Percentiles rank a stretch among this genome's conserved stretches.
Evolutionary conservation across 2,113 vertebrate species (phyloP).

Genomic region (Fulmarus glacialis): DNA sequence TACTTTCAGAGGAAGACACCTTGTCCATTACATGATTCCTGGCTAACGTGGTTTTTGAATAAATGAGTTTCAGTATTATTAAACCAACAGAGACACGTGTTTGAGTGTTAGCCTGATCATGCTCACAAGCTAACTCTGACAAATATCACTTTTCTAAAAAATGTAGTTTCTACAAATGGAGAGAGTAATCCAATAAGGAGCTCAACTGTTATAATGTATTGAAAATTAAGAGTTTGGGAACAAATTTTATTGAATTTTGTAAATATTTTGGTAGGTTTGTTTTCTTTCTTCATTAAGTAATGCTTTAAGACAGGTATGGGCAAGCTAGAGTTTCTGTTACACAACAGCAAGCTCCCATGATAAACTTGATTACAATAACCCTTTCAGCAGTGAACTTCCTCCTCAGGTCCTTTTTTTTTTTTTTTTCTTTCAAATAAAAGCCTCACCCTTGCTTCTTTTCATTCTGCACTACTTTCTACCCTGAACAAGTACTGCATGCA

Average conservation of each 20-base stretch:
- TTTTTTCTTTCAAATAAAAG: constrained; percentile 51
- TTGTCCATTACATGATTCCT: neutral
- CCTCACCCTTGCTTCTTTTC: constrained; percentile 73
- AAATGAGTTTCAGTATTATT: constrained; percentile 27
- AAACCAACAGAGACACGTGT: neutral
- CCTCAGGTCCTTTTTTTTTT: constrained; percentile 54
- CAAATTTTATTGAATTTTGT: constrained; percentile 73
- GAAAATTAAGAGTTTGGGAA: constrained; percentile 47
- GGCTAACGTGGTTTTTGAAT: neutral
- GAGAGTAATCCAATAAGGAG: neutral
- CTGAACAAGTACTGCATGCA: constrained; percentile 33
- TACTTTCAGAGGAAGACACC: neutral
- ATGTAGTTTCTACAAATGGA: neutral
- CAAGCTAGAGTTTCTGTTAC: constrained; percentile 86
- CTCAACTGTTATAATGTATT: neutral
- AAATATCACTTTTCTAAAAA: neutral
- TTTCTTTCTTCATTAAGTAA: constrained; percentile 79
- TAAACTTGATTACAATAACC: constrained; percentile 79
- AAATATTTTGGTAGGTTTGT: constrained; percentile 73
- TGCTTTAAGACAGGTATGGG: constrained; percentile 76
- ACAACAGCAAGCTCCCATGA: constrained; percentile 77
- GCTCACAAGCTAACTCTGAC: neutral
- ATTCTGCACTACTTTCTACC: constrained; percentile 47
- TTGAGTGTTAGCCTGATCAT: neutral
- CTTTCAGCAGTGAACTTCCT: constrained; percentile 79